Percentiles rank a stretch among this genome's conserved stretches.
Conservation (phyloP, 2,797 vertebrate species). For the Spinus pinus region DNA sequence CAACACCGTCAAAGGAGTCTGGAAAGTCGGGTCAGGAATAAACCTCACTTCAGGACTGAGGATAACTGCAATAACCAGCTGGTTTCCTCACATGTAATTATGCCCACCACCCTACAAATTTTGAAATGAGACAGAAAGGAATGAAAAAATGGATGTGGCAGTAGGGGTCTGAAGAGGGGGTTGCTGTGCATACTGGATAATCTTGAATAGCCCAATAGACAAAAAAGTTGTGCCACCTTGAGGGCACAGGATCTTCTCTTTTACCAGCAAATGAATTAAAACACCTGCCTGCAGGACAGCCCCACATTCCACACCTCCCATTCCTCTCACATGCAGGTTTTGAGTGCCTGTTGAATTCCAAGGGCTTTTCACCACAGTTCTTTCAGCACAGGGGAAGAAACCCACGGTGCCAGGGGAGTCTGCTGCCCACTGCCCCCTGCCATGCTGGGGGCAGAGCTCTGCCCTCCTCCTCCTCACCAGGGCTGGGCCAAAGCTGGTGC, state of each 20-base stretch:
- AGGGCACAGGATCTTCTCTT: neutral
- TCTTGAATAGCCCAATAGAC: neutral
- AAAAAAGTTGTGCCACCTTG: neutral
- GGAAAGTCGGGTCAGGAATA: neutral
- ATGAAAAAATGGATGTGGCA: neutral
- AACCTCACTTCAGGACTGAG: neutral
- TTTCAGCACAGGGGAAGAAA: neutral
- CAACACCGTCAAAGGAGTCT: neutral
- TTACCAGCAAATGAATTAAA: neutral
- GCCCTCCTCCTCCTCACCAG: neutral
- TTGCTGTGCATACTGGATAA: neutral
- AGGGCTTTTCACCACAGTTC: rapidly evolving
- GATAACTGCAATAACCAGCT: neutral
- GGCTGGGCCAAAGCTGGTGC: neutral
- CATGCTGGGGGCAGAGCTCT: neutral
- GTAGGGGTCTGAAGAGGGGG: neutral
- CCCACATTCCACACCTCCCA: rapidly evolving
- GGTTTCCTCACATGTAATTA: neutral
- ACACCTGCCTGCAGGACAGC: neutral
- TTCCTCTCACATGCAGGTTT: neutral
- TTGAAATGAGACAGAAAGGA: neutral
- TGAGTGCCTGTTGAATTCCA: neutral
- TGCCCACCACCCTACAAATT: neutral
- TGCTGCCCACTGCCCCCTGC: neutral
- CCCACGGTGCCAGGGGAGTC: rapidly evolving